phyloP scores from a whole-genome alignment of 1,140 invertebrate genomes.

The Magallana angulata region DNA sequence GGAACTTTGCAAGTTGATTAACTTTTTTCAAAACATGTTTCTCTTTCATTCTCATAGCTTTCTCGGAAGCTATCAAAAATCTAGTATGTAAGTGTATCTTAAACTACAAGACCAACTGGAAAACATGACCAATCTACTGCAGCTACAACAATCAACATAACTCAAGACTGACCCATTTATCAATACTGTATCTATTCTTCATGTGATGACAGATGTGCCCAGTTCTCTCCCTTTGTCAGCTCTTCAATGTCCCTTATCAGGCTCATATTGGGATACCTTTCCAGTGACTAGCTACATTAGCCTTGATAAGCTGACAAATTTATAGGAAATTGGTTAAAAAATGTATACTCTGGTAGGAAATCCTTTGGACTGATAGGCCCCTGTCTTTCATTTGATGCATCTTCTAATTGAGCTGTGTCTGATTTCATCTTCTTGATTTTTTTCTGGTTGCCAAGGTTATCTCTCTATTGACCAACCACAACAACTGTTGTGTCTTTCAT shows the following conservation, averaged over 20 bases:
- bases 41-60: no score
- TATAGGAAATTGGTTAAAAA: conserved; percentile 13
- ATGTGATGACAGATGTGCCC: not conserved
- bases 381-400: not conserved
- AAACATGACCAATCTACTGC: no score
- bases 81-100: no score
- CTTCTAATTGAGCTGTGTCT: not conserved
- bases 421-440: conserved; percentile 1
- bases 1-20: no score
- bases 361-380: not conserved
- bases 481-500: conserved; percentile 36
- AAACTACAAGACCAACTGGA: no score
- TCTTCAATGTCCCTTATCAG: conserved; percentile 4
- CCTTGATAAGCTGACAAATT: conserved; percentile 1
- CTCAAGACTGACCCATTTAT: conserved; percentile 1
- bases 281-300: conserved; percentile 3
- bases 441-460: conserved; percentile 31
- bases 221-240: conserved; percentile 9
- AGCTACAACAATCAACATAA: not conserved
- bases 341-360: not conserved
- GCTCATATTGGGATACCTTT: not conserved
- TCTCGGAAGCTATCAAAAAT: no score
- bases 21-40: no score
- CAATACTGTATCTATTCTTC: not conserved
- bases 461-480: conserved; percentile 34